Base-by-base conservation (phyloP, 2,797 vertebrate species). In the Tenualosa thibaudeaui region DNA sequence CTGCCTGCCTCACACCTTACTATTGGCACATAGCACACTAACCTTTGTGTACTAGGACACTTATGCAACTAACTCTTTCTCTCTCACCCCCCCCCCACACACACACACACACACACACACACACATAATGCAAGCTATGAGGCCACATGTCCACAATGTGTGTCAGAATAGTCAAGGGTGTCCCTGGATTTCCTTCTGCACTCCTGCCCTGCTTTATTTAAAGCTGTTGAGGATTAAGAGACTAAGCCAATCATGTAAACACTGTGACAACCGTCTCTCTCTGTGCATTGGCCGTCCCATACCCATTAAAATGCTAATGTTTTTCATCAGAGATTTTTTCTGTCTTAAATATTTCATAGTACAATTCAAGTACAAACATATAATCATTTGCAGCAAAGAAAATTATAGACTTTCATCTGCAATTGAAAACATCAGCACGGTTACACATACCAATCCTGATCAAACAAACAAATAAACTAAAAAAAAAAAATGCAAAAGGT, bases 181-280 rank as follows among this genome's bases (percentile, higher is more conserved):
- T 78, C 71, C 71, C 71, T 78, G 71, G 71, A 22, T 78, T 78
- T 78, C 71, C 71, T 78, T 46, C 40, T 19, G 46, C 40, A 19
- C 17, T 78, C 62, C 65, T 19, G 71, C 37, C 68, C 40, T 43
- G 26, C 71, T 78, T 78, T 78, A 78, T 78, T 78, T 78, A 78
- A 78, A 78, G 17, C 71, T 78, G 71, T 46, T 13, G 15, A 31
- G 71, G 37, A 78, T 78, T 78, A 75, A 81, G 81, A 26, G 86
- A 89, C 84, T 89, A 91, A 91, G 86, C 85, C 82, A 83, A 49
- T 84, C 87, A 81, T 86, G 85, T 86, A 86, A 56, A 89, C 85
- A 84, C 89, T 88, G 88, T 43, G 56, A 8, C n/a, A 10, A 24
- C 68, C 68, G 19, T 54, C 10, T 43, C 37, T 43, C 26, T 71